A percentile compares a stretch with the other conserved stretches of the same genome.
phyloP scores from a whole-genome alignment of 2,113 vertebrate genomes.

The Ranitomeya imitator region DNA sequence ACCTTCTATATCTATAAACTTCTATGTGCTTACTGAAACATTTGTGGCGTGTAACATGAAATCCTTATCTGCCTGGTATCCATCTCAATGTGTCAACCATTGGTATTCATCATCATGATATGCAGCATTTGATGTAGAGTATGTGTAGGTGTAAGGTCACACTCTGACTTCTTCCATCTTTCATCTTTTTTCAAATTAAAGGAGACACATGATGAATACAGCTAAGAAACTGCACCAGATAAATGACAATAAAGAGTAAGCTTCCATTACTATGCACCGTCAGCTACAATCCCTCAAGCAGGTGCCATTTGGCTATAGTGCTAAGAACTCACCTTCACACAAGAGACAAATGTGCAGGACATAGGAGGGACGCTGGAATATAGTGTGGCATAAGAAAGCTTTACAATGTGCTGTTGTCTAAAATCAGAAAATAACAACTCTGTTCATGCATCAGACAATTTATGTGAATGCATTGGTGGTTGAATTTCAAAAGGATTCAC shows the following conservation, averaged over 20 bases:
- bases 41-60: background rate
- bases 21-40: too few relatives aligned
- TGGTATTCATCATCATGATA: background rate
- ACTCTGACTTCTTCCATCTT: background rate
- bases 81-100: background rate
- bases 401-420: background rate
- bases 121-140: slow-evolving; percentile 3
- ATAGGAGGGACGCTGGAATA: background rate
- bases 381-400: background rate
- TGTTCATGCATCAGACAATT: background rate
- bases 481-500: too few relatives aligned
- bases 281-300: background rate
- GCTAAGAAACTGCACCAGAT: background rate
- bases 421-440: background rate
- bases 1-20: too few relatives aligned
- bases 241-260: background rate
- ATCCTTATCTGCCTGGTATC: background rate
- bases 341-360: background rate
- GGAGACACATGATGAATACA: background rate
- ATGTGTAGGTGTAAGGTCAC: background rate
- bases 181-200: background rate
- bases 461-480: background rate
- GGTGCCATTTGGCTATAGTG: background rate
- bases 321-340: background rate
- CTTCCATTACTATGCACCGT: background rate